Evolutionary conservation across 2,888 invertebrate genomes (phyloP).

Genomic region (Zhuqinia jingwanae): DNA sequence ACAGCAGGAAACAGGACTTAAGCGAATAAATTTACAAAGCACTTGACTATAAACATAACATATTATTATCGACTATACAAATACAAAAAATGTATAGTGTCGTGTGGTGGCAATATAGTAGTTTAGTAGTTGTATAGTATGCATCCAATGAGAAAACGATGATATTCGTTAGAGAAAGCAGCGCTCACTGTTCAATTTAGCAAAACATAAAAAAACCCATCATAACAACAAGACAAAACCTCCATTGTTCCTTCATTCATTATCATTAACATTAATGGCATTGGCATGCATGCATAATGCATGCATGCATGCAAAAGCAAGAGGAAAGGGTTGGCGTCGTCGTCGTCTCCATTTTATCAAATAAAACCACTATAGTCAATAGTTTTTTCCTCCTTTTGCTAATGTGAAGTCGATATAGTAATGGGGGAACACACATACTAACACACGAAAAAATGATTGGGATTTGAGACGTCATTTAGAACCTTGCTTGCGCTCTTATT

Average conservation of each 20-base stretch:
- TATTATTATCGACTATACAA: too few relatives aligned
- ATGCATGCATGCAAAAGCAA: not conserved
- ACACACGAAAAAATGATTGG: not conserved
- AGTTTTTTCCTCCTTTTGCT: not conserved
- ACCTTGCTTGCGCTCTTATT: not conserved
- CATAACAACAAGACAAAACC: not conserved
- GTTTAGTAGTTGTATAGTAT: not conserved
- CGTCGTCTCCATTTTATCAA: too few relatives aligned
- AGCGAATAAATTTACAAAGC: not conserved
- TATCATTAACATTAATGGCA: constrained; percentile 2
- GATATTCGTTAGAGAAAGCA: too few relatives aligned
- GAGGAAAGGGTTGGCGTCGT: not conserved
- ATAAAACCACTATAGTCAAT: not conserved
- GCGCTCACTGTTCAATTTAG: too few relatives aligned
- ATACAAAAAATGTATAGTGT: not conserved
- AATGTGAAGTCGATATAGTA: constrained; percentile 1
- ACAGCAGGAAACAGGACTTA: not conserved
- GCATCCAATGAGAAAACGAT: not conserved
- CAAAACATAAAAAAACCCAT: not conserved
- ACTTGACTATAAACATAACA: not conserved
- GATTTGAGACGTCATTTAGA: constrained; percentile 22
- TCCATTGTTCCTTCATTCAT: not conserved
- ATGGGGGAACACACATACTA: not conserved
- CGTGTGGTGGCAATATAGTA: not conserved
- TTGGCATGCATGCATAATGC: not conserved